Base-by-base conservation (phyloP, 2,888 invertebrate genomes). In the Malthinus flaveolus region DNA sequence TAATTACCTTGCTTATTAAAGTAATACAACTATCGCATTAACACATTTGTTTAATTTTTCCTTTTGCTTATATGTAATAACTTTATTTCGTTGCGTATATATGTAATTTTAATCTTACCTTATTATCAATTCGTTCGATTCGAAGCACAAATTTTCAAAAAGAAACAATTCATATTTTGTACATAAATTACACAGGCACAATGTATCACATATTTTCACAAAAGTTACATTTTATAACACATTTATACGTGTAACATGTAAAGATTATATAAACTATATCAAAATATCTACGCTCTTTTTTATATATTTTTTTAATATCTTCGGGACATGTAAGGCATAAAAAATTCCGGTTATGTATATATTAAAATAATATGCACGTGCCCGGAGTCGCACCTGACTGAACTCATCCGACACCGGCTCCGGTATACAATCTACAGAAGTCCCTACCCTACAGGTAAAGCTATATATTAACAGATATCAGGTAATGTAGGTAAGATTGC, bases 321-420 rank as follows among this genome's bases (percentile, higher is more conserved):
- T 44, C 9, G 6, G 23, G 13, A 9, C 10, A 44, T 23, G 15
- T 44, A 7, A 23, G 44, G 15, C 13, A 44, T 47, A 33, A 31
- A 31, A 11, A 11, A 11, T 32, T 23, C n/a, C 7, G 23, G 31
- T 13, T 15, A 23, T 35, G 44, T 12, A 42, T 32, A 35, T 58
- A 46, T 48, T 33, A 47, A 49, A 55, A 56, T 59, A 36, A 35
- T 31, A 49, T 46, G 50, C 59, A 56, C 56, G 61, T 56, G 55
- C 37, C 50, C 53, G 52, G 31, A 51, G 59, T 62, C 56, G 65
- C 70, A 66, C 67, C 65, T 67, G 67, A 70, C 70, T 68, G 70
- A 67, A 49, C 68, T 62, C 65, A 68, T 68, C 66, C 59, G 63
- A 53, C 59, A 63, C 56, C 56, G 58, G 50, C 60, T 64, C 65